Conservation (phyloP, 2,113 vertebrate genomes). For the Stigmatopora nigra region DNA sequence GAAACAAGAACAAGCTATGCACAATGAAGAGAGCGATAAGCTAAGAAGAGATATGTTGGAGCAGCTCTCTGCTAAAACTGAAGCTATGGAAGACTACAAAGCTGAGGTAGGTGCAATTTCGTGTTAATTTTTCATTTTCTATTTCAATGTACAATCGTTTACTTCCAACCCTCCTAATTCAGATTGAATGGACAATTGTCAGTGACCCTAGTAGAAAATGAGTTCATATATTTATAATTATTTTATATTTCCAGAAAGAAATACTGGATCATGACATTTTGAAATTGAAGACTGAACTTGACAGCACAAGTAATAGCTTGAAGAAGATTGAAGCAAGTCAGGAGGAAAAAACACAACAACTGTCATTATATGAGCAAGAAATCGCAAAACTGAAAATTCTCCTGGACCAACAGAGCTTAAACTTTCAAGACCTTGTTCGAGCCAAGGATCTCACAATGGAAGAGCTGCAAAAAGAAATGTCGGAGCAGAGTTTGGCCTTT, state of each 20-base stretch:
- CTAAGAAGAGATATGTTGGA: too few relatives aligned
- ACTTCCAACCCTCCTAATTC: too few relatives aligned
- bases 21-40: too few relatives aligned
- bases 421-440: slow-evolving; percentile 54
- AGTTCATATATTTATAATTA: too few relatives aligned
- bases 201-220: too few relatives aligned
- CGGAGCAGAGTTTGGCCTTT: slow-evolving; percentile 30
- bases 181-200: too few relatives aligned
- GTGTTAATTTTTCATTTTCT: too few relatives aligned
- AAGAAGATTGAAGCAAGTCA: slow-evolving; percentile 40
- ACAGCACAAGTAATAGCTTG: slow-evolving; percentile 34
- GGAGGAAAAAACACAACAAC: slow-evolving; percentile 33
- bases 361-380: slow-evolving; percentile 34
- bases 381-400: slow-evolving; percentile 48
- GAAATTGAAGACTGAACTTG: slow-evolving; percentile 61
- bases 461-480: slow-evolving; percentile 31
- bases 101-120: too few relatives aligned
- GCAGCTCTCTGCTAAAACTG: slow-evolving; percentile 57
- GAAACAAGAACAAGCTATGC: too few relatives aligned
- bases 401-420: slow-evolving; percentile 61
- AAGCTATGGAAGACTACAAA: slow-evolving; percentile 70
- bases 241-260: slow-evolving; percentile 46
- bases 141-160: too few relatives aligned
- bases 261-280: slow-evolving; percentile 70
- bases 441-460: slow-evolving; percentile 33